Base-by-base conservation (phyloP, 1,140 invertebrate genomes). In the Geopemphigus sp. region DNA sequence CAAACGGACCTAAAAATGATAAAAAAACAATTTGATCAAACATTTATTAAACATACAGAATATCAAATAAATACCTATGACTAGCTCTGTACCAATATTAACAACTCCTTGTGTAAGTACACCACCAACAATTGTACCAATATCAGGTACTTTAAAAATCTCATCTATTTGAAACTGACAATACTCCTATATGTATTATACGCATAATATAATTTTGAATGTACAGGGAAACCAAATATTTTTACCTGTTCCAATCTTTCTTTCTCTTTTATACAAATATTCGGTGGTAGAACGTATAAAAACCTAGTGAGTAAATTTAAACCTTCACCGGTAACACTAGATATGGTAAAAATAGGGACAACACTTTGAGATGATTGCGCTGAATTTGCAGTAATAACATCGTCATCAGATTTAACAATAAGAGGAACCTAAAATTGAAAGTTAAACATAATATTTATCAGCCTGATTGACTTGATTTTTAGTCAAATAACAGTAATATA, bases 311-410 rank as follows among this genome's bases (percentile, higher is more conserved):
- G 86, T 47, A 93, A 86, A 82, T 92, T 90, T 5, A 97, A 86
- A 14, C 95, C 95, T 76, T 90, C 88, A 2, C 97, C 97, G 19
- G 91, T 95, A 0, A 99, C 96, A 85, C 93, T 95, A n/a, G 96
- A 98, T n/a, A 98, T 92, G 70, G 90, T 91, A 85, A 99, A 96
- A 82, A 99, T 93, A 14, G 97, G 95, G 59, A 94, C 90, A 74
- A 92, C 87, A 72, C 91, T 90, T 47, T 89, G 87, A 12, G 88
- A 88, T 24, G 89, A 85, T 81, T 90, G 88, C 83, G 89, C 89
- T 5, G 88, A 88, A 39, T 90, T 89, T 59, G 89, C 91, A 56
- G 89, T 90, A 24, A 93, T 90, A 22, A 90, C 90, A 85, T 94
- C 92, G 85, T 94, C 92, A 26, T 90, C 88, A 82, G 87, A 89